Evolutionary conservation across 2,113 vertebrate species (phyloP), one percentile per base, ranked within the genome.

Genomic region (Cyanocitta stelleri): DNA sequence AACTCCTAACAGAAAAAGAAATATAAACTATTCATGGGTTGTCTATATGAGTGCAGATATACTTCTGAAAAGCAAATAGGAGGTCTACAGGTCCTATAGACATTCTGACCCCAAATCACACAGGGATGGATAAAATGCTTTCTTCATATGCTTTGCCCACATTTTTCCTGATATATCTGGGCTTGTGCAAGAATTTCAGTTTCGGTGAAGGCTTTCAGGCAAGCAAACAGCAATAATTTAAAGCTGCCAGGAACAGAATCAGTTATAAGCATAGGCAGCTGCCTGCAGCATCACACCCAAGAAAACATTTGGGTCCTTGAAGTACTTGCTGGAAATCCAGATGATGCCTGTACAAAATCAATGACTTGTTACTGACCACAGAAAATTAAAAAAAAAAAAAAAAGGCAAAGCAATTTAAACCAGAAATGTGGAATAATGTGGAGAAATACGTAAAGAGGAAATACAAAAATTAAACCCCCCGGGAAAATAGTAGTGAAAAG

Each of bases 101-200:
- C 18, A 43, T 44, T 58, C 26, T 52, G 78, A 87, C 44, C 62
- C 39, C 35, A 79, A 90, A 61, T 46, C 29, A 41, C 6, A 3
- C 85, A 94, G 67, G 73, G 75, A 93, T 61, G 71, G 90, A 94
- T 72, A 92, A 79, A 93, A 83, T 80, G 29, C 54, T 93, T 89
- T 79, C 58, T 72, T 89, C n/a, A 6, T 58, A 48, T 18, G 49
- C 59, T 87, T 85, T 91, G 39, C 23, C 67, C 59, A 89, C 84
- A 66, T 64, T 82, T 89, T 83, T 80, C 44, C 62, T 84, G 54
- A 89, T 66, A 35, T 75, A 92, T 52, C 33, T 75, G 44, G 35
- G 64, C 52, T 80, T 63, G 48, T 67, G 72, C 51, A 95, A 86
- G 67, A 93, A 87, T 86, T 94, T 81, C 48, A 52, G 81, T 55